These are phyloP conservation scores for Periophthalmus magnuspinnatus DNA, from an alignment of 2,797 vertebrate species.

Conservation along the genomic window DNA sequence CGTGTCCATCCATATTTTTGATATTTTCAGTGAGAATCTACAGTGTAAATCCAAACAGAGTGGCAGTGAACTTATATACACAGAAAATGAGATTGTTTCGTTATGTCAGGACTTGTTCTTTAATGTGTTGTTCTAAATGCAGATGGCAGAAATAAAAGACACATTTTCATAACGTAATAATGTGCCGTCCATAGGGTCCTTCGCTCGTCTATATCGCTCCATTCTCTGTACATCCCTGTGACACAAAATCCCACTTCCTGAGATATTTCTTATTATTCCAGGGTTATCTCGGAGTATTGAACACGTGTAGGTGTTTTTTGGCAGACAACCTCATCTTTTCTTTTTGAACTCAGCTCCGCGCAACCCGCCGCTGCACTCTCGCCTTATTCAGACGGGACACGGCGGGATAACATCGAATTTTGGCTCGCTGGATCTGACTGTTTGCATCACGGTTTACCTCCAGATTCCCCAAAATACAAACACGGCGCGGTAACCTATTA, in stretches of 20 bases:
- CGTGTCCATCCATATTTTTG: too few relatives aligned
- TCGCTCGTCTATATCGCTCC: background rate
- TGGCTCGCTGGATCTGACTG: conserved; percentile 38
- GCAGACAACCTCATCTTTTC: conserved; percentile 1
- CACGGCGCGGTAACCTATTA: conserved; percentile 35
- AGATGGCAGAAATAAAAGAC: background rate
- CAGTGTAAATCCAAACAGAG: too few relatives aligned
- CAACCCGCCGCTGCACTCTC: conserved; percentile 14
- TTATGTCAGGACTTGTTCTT: too few relatives aligned
- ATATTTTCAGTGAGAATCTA: too few relatives aligned
- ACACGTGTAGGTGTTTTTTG: conserved; percentile 14
- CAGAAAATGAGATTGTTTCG: too few relatives aligned
- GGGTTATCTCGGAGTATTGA: conserved; percentile 1
- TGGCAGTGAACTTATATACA: too few relatives aligned
- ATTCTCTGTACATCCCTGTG: background rate
- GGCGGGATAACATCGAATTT: conserved; percentile 21
- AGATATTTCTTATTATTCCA: conserved; percentile 5
- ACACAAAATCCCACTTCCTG: background rate
- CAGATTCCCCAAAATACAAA: conserved; percentile 28
- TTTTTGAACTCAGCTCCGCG: conserved; percentile 11
- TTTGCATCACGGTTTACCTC: conserved; percentile 31
- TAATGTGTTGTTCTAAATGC: background rate
- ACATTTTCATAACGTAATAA: background rate
- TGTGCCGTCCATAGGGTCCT: background rate
- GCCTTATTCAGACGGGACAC: conserved; percentile 21